phyloP scores from a whole-genome alignment of 2,113 vertebrate species.

The Rhea americana region DNA sequence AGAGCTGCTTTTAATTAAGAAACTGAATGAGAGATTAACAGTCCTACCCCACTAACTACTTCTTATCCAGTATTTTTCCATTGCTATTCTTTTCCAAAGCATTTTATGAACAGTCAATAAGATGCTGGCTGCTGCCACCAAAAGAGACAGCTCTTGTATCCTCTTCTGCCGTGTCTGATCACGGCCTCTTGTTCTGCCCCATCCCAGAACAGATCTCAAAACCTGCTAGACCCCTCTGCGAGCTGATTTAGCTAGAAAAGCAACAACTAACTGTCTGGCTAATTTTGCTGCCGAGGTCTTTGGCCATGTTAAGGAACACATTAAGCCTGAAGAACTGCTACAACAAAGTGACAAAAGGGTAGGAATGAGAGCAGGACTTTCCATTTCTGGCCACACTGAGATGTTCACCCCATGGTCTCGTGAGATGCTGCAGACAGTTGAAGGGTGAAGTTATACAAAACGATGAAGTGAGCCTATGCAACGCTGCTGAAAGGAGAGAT shows the following conservation, averaged over 20 bases:
- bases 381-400: background rate
- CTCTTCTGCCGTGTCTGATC: background rate
- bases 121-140: fast-evolving
- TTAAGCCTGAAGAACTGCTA: background rate
- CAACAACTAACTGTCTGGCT: background rate
- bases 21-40: background rate
- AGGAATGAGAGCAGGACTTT: background rate
- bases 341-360: background rate
- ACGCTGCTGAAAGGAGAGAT: background rate
- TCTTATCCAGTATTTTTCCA: background rate
- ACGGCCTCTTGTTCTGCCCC: background rate
- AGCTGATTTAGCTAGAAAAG: background rate
- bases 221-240: background rate
- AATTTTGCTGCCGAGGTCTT: background rate
- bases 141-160: background rate
- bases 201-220: background rate
- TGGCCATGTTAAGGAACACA: background rate
- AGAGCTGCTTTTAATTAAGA: background rate
- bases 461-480: background rate
- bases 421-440: background rate
- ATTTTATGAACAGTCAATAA: background rate
- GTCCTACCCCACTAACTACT: background rate
- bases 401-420: fast-evolving
- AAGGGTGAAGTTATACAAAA: background rate
- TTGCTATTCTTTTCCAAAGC: too few relatives aligned